Evolutionary conservation across 2,888 invertebrate genomes (phyloP).

Genomic region (Phytoseiulus persimilis): DNA sequence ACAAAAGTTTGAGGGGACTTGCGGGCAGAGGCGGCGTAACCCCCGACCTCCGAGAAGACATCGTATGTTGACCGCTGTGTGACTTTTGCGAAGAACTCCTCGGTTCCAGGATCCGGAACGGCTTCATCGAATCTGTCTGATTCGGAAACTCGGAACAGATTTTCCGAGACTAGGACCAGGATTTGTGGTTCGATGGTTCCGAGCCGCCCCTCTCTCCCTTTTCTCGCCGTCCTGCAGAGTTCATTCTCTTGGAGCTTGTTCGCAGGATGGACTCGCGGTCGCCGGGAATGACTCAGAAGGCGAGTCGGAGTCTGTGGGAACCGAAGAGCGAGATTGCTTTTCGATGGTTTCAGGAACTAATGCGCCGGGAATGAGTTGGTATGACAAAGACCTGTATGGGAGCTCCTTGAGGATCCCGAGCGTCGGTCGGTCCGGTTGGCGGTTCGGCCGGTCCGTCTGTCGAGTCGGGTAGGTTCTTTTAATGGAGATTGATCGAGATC

Average conservation of each 20-base stretch:
- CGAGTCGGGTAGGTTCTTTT: conserved; percentile 12
- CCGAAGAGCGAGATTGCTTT: background rate
- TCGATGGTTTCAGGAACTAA: background rate
- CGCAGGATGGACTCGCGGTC: too few relatives aligned
- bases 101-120: background rate
- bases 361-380: background rate
- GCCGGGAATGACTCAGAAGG: too few relatives aligned
- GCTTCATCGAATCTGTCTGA: background rate
- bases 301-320: background rate
- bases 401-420: background rate
- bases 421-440: background rate
- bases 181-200: too few relatives aligned
- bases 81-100: background rate
- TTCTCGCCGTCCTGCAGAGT: too few relatives aligned
- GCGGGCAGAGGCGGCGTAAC: background rate
- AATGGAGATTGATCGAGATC: conserved; percentile 36
- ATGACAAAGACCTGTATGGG: background rate
- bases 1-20: background rate
- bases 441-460: background rate
- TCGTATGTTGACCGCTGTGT: background rate
- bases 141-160: background rate
- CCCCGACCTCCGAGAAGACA: background rate
- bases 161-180: background rate
- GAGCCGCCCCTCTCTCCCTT: too few relatives aligned
- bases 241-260: too few relatives aligned